Conservation (phyloP, 2,113 vertebrate species). For the Siphamia tubifer region DNA sequence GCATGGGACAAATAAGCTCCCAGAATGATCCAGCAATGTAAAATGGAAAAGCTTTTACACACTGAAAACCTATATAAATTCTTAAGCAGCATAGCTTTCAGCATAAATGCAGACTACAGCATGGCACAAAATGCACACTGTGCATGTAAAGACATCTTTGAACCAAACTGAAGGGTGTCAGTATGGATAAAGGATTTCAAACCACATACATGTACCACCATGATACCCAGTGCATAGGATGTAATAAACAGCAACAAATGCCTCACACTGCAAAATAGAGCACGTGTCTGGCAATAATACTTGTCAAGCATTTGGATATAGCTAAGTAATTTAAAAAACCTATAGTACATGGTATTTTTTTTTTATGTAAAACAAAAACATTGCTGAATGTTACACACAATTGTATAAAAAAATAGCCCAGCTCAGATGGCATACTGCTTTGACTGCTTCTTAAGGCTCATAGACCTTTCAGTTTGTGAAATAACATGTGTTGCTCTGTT, state of each 20-base stretch:
- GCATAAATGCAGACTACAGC: slow-evolving; percentile 53
- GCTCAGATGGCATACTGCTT: slow-evolving; percentile 81
- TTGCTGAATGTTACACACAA: slow-evolving; percentile 6
- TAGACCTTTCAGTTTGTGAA: slow-evolving; percentile 78
- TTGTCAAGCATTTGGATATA: slow-evolving; percentile 63
- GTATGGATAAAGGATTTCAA: slow-evolving; percentile 36
- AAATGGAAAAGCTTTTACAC: slow-evolving; percentile 54
- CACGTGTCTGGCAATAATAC: slow-evolving; percentile 50
- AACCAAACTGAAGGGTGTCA: slow-evolving; percentile 59
- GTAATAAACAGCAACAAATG: slow-evolving; percentile 31
- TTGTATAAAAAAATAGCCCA: slow-evolving; percentile 5
- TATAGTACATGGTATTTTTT: slow-evolving; percentile 47
- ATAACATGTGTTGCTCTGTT: slow-evolving; percentile 82
- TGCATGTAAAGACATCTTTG: slow-evolving; percentile 62
- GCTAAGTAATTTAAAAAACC: slow-evolving; percentile 33
- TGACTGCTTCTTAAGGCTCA: slow-evolving; percentile 79
- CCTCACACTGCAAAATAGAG: slow-evolving; percentile 50
- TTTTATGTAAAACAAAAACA: slow-evolving; percentile 22
- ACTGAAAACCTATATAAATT: slow-evolving; percentile 36
- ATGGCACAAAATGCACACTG: slow-evolving; percentile 66
- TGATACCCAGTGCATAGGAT: slow-evolving; percentile 47
- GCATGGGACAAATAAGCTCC: slow-evolving; percentile 44
- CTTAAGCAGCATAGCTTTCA: slow-evolving; percentile 62
- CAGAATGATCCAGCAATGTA: slow-evolving; percentile 47
- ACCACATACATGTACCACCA: slow-evolving; percentile 23